These are phyloP conservation scores for Campoletis sonorensis DNA, from an alignment of 1,140 invertebrate genomes.

Conservation along the genomic window DNA sequence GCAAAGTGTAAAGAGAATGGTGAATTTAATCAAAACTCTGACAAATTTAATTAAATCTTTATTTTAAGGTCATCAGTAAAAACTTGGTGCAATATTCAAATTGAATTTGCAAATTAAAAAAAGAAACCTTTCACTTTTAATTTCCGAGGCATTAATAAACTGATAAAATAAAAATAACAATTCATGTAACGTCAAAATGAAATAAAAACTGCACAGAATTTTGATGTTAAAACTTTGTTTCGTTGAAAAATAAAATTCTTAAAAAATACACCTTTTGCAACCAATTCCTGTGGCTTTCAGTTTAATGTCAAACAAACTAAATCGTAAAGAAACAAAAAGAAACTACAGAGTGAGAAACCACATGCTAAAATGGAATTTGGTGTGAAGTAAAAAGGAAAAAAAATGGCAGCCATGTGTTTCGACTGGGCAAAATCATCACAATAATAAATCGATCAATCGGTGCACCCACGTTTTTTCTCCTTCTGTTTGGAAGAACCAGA, in stretches of 20 bases:
- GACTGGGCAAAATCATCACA: neutral
- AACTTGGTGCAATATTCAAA: neutral
- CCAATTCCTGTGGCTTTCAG: too few relatives aligned
- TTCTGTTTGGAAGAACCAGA: neutral
- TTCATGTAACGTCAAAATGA: too few relatives aligned
- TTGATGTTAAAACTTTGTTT: too few relatives aligned
- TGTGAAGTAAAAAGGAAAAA: neutral
- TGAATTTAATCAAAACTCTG: neutral
- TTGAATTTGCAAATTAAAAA: neutral
- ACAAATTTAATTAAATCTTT: constrained; percentile 1
- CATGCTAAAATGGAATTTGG: neutral
- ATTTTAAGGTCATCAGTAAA: neutral
- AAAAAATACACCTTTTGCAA: too few relatives aligned
- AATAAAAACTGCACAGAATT: too few relatives aligned
- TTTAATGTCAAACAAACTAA: too few relatives aligned
- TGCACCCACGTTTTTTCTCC: neutral
- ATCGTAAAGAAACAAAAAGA: too few relatives aligned
- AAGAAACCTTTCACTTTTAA: too few relatives aligned
- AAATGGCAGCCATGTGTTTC: neutral
- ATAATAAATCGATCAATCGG: constrained; percentile 15
- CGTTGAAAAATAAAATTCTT: too few relatives aligned
- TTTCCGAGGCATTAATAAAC: too few relatives aligned
- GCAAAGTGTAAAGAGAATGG: neutral
- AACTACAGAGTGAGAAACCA: neutral
- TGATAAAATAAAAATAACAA: too few relatives aligned